Evolutionary conservation across 2,888 invertebrate species (phyloP).

Genomic region (Pseudeuparius sepicola): DNA sequence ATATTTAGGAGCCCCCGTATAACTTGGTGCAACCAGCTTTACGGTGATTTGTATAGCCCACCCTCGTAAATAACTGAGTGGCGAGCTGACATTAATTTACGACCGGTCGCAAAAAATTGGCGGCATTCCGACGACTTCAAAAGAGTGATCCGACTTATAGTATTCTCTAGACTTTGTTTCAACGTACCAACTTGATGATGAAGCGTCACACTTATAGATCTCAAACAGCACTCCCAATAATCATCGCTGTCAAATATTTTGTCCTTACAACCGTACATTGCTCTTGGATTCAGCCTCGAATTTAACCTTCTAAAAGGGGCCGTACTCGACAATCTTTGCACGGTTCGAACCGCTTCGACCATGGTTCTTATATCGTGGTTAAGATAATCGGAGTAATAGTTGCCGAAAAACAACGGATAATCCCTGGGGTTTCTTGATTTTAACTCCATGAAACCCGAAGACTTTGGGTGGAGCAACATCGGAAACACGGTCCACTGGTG

Average conservation of each 20-base stretch:
- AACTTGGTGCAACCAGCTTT: too few species aligned
- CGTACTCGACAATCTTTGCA: constrained; percentile 40
- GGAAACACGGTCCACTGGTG: constrained; percentile 45
- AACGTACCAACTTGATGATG: constrained; percentile 57
- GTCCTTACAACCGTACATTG: constrained; percentile 46
- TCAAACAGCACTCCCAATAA: constrained; percentile 57
- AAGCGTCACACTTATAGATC: constrained; percentile 48
- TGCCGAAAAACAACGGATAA: constrained; percentile 51
- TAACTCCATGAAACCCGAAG: constrained; percentile 43
- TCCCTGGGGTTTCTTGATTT: constrained; percentile 45
- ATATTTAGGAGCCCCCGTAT: too few species aligned
- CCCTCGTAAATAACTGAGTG: too few species aligned
- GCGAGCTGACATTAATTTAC: too few species aligned
- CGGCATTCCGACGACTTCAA: too few species aligned
- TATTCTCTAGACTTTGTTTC: constrained; percentile 43
- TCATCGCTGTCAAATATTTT: constrained; percentile 46
- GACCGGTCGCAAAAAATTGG: too few species aligned
- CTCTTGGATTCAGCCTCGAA: constrained; percentile 44
- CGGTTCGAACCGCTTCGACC: constrained; percentile 44
- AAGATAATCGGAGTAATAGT: constrained; percentile 35
- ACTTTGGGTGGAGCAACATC: constrained; percentile 48
- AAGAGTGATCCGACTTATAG: too few species aligned
- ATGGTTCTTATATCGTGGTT: constrained; percentile 41
- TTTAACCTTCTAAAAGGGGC: constrained; percentile 47
- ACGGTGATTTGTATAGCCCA: too few species aligned